Evolutionary conservation across 2,113 vertebrate species (phyloP).

Genomic region (Bufo gargarizans): DNA sequence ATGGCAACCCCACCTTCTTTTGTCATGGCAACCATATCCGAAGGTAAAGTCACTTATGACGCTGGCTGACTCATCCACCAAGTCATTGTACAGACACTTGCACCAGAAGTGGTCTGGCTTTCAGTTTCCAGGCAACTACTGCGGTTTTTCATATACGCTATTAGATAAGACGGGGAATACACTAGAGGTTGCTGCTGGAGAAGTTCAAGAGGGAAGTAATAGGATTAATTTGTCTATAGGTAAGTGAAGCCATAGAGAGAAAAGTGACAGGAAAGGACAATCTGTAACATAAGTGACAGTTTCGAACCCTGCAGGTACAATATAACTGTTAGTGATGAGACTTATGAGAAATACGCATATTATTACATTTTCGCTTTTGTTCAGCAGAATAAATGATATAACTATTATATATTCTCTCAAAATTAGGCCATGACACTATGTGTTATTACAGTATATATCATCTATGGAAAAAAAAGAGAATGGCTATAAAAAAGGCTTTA

Average conservation of each 20-base stretch:
- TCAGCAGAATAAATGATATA: background rate
- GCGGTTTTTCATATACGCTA: conserved; percentile 16
- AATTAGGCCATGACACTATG: too few species aligned
- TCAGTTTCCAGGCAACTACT: conserved; percentile 30
- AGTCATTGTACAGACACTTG: conserved; percentile 32
- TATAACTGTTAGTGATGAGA: background rate
- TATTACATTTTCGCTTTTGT: background rate
- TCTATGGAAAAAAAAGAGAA: too few species aligned
- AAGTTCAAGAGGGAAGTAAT: background rate
- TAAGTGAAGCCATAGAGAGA: too few species aligned
- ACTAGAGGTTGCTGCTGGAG: background rate
- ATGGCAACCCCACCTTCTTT: background rate
- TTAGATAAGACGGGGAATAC: conserved; percentile 1
- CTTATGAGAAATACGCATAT: background rate
- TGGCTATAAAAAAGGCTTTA: too few species aligned
- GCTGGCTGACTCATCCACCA: conserved; percentile 33
- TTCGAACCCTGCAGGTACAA: background rate
- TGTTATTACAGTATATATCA: too few species aligned
- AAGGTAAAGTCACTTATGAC: conserved; percentile 19
- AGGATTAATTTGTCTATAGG: background rate
- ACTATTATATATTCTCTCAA: background rate
- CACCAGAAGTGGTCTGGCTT: conserved; percentile 25
- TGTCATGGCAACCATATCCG: conserved; percentile 13
- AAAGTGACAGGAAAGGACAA: background rate
- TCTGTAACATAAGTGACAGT: background rate